Base-by-base conservation (phyloP, 2,888 invertebrate species). In the Epistrophe grossulariae region DNA sequence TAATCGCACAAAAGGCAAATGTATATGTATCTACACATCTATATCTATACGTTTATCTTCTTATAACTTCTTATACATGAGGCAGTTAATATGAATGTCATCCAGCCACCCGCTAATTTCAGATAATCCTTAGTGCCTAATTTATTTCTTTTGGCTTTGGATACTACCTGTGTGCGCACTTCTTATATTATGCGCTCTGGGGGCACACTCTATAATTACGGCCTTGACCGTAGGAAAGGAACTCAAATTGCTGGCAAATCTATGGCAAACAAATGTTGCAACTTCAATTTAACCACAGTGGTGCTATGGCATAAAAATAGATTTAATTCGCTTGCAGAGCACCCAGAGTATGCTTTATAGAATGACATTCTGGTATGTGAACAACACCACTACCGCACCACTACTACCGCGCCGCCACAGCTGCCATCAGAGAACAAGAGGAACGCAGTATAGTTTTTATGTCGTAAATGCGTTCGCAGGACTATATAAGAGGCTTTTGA, bases 21-120 rank as follows among this genome's bases (percentile, higher is more conserved):
- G 71, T 57, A 74, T 74, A 40, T 70, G 17, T 35, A 4, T 11
- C 2, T n/a, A 40, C 9, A 17, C n/a, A 45, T 8, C 15, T 7
- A 43, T 7, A 43, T 15, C 1, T 17, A 0, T 50, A 1, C 19
- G 11, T 40, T 4, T 2, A 5, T n/a, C n/a, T n/a, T n/a, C n/a
- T n/a, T n/a, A n/a, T n/a, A n/a, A n/a, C n/a, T n/a, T n/a, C n/a
- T n/a, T n/a, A n/a, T 24, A 35, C 66, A 66, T 50, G 43, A 60
- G 48, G 60, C 73, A 55, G 38, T 73, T 71, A 71, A 81, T 81
- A 78, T 81, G 73, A 79, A 81, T 85, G 85, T 81, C 85, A 85
- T 85, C 70, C 71, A 64, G 74, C 81, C 85, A 85, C 85, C 85
- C 85, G 81, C 85, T 81, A 74, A 85, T 85, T 85, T 81, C 73